Evolutionary conservation across 1,140 invertebrate genomes (phyloP).

Genomic region (Asobara japonica): DNA sequence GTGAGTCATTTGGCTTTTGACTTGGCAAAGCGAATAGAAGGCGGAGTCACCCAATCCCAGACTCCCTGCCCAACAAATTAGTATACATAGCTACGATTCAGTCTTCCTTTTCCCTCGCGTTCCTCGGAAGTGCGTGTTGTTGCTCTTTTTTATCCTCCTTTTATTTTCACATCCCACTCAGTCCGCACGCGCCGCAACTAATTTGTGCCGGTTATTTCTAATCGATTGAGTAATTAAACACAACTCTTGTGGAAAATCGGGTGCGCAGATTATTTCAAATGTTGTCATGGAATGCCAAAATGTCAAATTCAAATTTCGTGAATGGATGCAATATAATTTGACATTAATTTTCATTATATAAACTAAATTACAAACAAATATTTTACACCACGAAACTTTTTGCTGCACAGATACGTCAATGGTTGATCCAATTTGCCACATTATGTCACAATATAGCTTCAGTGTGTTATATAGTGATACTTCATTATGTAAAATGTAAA

Average conservation of each 20-base stretch:
- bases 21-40: slow-evolving; percentile 42
- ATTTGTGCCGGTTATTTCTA: slow-evolving; percentile 38
- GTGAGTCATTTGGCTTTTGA: slow-evolving; percentile 41
- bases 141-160: background rate
- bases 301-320: too few species aligned
- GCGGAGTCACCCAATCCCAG: slow-evolving; percentile 40
- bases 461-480: too few species aligned
- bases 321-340: too few species aligned
- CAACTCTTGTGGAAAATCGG: too few species aligned
- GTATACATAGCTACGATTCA: slow-evolving; percentile 39
- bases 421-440: too few species aligned
- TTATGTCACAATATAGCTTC: too few species aligned
- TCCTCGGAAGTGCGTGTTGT: background rate
- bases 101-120: slow-evolving; percentile 22
- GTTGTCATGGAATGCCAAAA: too few species aligned
- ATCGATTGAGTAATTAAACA: slow-evolving; percentile 30
- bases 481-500: too few species aligned
- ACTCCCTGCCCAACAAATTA: slow-evolving; percentile 52
- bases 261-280: too few species aligned
- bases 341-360: too few species aligned
- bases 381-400: too few species aligned
- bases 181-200: slow-evolving; percentile 23
- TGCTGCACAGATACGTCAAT: too few species aligned
- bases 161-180: slow-evolving; percentile 32
- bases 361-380: background rate